phyloP scores from a whole-genome alignment of 2,113 vertebrate species.

The Prinia subflava region DNA sequence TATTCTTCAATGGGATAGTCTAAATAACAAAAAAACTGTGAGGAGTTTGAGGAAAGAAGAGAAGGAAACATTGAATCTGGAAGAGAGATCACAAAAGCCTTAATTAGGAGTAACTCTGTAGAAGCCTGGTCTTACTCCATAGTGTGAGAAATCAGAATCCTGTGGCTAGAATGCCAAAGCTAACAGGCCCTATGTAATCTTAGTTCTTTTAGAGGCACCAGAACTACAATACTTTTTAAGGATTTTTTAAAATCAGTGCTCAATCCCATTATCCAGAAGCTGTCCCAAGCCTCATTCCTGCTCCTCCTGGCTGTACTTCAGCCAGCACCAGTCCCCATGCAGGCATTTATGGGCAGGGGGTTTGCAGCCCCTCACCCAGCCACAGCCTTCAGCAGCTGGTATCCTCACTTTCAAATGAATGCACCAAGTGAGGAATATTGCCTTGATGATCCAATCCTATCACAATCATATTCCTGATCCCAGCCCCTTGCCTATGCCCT shows the following conservation, averaged over 20 bases:
- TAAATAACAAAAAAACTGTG: background rate
- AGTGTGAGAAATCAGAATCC: background rate
- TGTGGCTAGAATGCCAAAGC: background rate
- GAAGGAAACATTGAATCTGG: background rate
- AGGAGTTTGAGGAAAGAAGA: background rate
- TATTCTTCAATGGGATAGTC: background rate
- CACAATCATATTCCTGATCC: background rate
- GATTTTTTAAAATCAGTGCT: background rate
- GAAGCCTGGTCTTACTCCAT: background rate
- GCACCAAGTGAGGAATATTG: background rate
- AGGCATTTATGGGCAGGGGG: background rate
- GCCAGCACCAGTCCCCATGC: background rate
- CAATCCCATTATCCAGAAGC: background rate
- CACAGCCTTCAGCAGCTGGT: background rate
- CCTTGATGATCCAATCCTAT: background rate
- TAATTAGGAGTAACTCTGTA: background rate
- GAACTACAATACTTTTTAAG: background rate
- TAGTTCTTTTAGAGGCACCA: background rate
- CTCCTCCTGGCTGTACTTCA: background rate
- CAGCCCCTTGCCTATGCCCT: background rate
- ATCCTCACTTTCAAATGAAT: background rate
- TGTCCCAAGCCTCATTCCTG: background rate
- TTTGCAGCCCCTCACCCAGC: background rate
- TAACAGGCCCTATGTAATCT: background rate
- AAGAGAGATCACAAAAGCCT: background rate